Conservation (phyloP, 2,888 invertebrate genomes). For the Trissonchulus latispiculum region DNA sequence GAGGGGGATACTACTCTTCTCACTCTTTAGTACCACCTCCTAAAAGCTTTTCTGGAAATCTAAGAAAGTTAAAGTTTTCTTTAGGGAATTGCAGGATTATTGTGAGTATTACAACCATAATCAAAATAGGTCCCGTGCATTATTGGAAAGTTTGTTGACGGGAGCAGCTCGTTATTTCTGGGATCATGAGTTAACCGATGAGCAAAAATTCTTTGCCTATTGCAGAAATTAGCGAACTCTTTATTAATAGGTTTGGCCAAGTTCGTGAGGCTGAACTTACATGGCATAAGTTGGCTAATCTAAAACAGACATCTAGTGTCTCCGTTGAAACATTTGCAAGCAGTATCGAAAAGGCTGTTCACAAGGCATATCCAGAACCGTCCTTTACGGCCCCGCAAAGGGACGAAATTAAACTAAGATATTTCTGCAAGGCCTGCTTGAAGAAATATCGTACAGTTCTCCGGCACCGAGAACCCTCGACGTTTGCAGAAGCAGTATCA, state of each 20-base stretch:
- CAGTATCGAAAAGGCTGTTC: not conserved
- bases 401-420: not conserved
- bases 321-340: not conserved
- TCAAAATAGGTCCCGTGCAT: not conserved
- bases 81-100: not conserved
- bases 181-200: not conserved
- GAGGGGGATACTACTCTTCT: not conserved
- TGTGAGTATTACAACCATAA: not conserved
- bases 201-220: not conserved
- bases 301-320: not conserved
- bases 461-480: not conserved
- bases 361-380: not conserved
- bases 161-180: not conserved
- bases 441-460: not conserved
- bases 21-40: not conserved
- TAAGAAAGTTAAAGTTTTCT: not conserved
- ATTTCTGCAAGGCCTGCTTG: not conserved
- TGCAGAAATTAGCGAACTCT: not conserved
- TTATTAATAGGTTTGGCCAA: not conserved
- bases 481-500: not conserved
- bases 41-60: not conserved
- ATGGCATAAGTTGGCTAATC: not conserved
- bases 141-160: not conserved
- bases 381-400: not conserved
- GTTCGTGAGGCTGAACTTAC: not conserved